These are phyloP conservation scores for Oryzias celebensis DNA, from an alignment of 2,113 vertebrate genomes.

Conservation along the genomic window DNA sequence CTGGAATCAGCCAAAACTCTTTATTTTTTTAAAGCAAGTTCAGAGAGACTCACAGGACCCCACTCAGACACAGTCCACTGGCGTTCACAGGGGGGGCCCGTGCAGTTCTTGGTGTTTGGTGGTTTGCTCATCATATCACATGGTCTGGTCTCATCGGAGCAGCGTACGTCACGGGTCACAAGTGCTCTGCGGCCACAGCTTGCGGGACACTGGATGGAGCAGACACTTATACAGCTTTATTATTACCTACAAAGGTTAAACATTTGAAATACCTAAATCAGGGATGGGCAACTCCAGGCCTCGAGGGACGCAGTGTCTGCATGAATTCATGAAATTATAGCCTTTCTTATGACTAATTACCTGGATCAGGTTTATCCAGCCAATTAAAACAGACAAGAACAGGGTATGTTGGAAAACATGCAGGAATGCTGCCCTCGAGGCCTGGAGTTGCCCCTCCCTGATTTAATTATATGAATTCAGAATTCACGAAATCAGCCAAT, in stretches of 20 bases:
- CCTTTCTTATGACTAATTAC: too few species aligned
- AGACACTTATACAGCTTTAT: background rate
- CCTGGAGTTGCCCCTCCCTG: too few species aligned
- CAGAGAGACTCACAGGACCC: constrained; percentile 86
- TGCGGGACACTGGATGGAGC: constrained; percentile 82
- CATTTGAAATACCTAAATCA: too few species aligned
- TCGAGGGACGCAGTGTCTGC: too few species aligned
- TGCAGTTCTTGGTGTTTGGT: constrained; percentile 86
- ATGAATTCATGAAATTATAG: too few species aligned
- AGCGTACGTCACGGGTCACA: constrained; percentile 91
- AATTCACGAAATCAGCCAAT: too few species aligned
- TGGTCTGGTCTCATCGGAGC: constrained; percentile 86
- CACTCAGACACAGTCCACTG: constrained; percentile 96
- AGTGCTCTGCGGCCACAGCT: constrained; percentile 86
- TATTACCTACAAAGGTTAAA: background rate
- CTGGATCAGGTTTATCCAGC: too few species aligned
- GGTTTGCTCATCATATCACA: constrained; percentile 85
- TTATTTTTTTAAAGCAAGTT: background rate
- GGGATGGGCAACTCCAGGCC: too few species aligned
- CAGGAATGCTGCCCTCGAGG: too few species aligned
- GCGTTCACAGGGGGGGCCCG: constrained; percentile 89
- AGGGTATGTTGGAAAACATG: too few species aligned
- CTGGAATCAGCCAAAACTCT: background rate
- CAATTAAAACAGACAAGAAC: too few species aligned
- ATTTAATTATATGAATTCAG: too few species aligned